A percentile compares a stretch with the other conserved stretches of the same genome.
Conservation (phyloP, 2,113 vertebrate species). For the Brienomyrus longianalis region DNA sequence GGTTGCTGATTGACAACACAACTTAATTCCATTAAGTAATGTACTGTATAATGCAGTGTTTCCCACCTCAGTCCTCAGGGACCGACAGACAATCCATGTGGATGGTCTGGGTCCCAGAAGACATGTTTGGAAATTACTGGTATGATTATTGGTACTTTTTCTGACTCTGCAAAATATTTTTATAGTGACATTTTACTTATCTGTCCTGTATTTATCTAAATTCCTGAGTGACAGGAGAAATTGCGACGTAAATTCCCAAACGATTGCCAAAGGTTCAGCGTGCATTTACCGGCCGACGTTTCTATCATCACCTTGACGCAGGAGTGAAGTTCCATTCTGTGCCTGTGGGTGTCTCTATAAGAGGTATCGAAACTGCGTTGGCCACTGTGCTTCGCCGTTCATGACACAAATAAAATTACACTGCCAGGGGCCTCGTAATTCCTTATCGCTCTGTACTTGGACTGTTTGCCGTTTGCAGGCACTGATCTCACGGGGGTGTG, state of each 20-base stretch:
- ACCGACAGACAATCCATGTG: neutral
- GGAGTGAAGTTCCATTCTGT: neutral
- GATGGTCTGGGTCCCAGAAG: neutral
- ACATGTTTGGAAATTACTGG: neutral
- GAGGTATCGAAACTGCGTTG: neutral
- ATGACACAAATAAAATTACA: neutral
- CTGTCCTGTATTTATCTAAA: neutral
- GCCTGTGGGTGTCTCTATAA: conserved; percentile 33
- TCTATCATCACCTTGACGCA: neutral
- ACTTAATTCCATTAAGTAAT: neutral
- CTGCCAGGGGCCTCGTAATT: neutral
- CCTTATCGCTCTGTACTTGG: neutral
- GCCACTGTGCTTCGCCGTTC: neutral
- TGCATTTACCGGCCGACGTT: neutral
- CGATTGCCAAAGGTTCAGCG: neutral
- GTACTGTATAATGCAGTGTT: neutral
- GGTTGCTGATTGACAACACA: neutral
- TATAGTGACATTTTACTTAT: neutral
- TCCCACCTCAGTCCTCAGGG: neutral
- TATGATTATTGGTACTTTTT: neutral
- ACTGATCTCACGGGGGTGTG: neutral
- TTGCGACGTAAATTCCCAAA: neutral
- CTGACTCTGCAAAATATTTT: neutral
- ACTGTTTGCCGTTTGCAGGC: neutral
- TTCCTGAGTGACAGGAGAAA: neutral